A percentile compares a stretch with the other conserved stretches of the same genome.
phyloP scores from a whole-genome alignment of 2,888 invertebrate genomes.

The Camptogramma bilineatum region DNA sequence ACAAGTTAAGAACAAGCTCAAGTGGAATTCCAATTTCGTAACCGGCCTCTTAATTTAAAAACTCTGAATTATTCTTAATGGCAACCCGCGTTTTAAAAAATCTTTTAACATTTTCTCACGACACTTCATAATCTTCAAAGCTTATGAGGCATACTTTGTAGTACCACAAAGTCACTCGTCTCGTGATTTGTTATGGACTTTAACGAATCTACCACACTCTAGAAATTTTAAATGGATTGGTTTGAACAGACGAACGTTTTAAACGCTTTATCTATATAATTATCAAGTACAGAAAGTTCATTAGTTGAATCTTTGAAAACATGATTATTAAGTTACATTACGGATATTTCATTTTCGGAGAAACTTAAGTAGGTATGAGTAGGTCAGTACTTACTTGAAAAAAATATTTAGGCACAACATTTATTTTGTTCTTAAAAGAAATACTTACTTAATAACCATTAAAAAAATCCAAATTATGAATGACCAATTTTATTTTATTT shows the following conservation, averaged over 20 bases:
- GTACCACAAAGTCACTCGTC: constrained; percentile 52
- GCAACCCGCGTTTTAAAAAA: constrained; percentile 46
- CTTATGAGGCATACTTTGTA: constrained; percentile 50
- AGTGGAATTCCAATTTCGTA: constrained; percentile 38
- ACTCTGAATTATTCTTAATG: constrained; percentile 26
- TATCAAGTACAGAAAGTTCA: no score
- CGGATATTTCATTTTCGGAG: no score
- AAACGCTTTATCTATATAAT: neutral
- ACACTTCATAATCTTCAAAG: constrained; percentile 53
- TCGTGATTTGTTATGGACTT: constrained; percentile 64
- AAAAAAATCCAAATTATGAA: no score
- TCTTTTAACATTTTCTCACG: constrained; percentile 63
- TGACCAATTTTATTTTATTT: neutral
- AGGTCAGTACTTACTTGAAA: no score
- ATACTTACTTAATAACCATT: no score
- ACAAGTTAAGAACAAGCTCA: constrained; percentile 23
- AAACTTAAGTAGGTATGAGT: no score
- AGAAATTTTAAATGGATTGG: constrained; percentile 22
- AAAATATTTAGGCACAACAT: no score
- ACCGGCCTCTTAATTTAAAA: constrained; percentile 29
- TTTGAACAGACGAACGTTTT: constrained; percentile 15
- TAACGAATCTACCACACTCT: constrained; percentile 46
- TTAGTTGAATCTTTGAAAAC: no score
- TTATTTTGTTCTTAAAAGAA: no score
- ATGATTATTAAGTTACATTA: no score